Evolutionary conservation across 2,113 vertebrate species (phyloP), one percentile per base, ranked within the genome.

Genomic region (Cephalopholis sonnerati): DNA sequence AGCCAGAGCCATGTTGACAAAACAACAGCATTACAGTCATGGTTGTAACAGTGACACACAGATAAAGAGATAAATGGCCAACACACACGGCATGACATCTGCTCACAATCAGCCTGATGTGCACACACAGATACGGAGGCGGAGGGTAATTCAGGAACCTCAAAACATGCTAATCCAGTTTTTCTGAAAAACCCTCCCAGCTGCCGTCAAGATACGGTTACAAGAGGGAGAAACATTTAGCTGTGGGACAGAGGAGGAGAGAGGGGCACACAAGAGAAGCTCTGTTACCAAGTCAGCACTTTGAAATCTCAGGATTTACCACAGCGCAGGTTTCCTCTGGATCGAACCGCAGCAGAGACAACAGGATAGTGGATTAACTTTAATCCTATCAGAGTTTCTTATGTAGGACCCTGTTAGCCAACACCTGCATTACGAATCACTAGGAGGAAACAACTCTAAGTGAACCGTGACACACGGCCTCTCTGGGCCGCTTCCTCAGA

Each of bases 291-390:
- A 72, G 74, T 87, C 84, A 77, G 78, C 65, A 59, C 54, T 80
- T 71, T 67, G 68, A 89, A 86, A 86, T 80, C 48, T 29, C 22
- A 57, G 82, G 82, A 86, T 82, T 87, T 86, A 84, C 58, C 39
- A 24, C 54, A 80, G 73, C 36, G 17, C 78, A 70, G 74, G 55
- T 81, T 84, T 90, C 72, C 68, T 67, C 79, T 79, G 81, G 81
- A 90, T 51, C 17, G 2, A 67, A 81, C 77, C 2, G 27, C 75
- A 83, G 67, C 57, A 77, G 72, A 87, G 80, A 86, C 91, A 84
- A 82, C 63, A 57, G 80, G 80, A 85, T 55, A 69, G 81, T 86
- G 87, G 91, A 94, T 94, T 94, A 93, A 65, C 76, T 73, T 83
- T 89, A 93, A 94, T 94, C 87, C 85, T 66, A 58, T 89, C 87